phyloP scores from a whole-genome alignment of 2,797 vertebrate species.

The Coluber constrictor region DNA sequence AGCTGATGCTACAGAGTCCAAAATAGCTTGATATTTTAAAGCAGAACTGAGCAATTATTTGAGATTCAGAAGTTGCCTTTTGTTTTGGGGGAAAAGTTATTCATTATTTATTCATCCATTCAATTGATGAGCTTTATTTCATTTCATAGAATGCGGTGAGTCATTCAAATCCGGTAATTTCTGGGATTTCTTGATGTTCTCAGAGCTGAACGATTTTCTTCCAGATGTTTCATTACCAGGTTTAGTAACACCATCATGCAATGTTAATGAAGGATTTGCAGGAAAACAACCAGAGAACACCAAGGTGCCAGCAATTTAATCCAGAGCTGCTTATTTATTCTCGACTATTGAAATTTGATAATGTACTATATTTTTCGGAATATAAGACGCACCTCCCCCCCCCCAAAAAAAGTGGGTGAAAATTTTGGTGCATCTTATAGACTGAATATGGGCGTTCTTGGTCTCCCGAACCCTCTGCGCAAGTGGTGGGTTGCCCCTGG shows the following conservation, averaged over 20 bases:
- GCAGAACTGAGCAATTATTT: neutral
- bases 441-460: too few relatives aligned
- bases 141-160: neutral
- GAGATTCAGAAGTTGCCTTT: neutral
- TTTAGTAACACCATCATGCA: neutral
- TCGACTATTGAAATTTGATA: neutral
- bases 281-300: neutral
- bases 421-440: too few relatives aligned
- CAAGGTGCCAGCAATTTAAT: neutral
- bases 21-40: neutral
- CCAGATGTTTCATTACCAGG: neutral
- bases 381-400: too few relatives aligned
- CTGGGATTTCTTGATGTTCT: neutral
- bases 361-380: too few relatives aligned
- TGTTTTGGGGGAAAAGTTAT: neutral
- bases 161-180: neutral
- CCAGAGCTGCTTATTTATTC: neutral
- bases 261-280: neutral
- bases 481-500: too few relatives aligned
- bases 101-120: neutral
- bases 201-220: neutral
- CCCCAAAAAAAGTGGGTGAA: too few relatives aligned
- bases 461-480: too few relatives aligned
- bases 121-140: neutral
- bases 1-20: neutral